Evolutionary conservation across 92 coral and sea anemone genomes (phyloP).

Genomic region (Heliopora coerulea): DNA sequence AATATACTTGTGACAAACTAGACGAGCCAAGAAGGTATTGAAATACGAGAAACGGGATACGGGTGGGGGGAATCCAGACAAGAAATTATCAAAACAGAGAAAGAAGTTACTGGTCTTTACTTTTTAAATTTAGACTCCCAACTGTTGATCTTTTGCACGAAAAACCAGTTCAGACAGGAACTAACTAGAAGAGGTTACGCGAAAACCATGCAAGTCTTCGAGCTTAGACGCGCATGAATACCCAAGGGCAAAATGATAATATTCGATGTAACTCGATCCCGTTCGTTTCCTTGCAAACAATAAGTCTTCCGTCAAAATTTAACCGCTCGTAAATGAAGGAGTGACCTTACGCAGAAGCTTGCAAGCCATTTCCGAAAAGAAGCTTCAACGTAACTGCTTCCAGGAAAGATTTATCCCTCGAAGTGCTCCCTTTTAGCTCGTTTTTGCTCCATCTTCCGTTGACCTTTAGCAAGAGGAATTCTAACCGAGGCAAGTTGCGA

Average conservation of each 20-base stretch:
- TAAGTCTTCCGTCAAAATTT: slow-evolving; percentile 19
- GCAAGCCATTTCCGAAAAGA: slow-evolving; percentile 1
- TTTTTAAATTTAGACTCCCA: no score
- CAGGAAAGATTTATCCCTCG: neutral
- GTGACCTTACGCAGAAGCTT: neutral
- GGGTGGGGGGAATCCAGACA: no score
- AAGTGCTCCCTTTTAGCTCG: neutral
- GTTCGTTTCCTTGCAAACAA: neutral
- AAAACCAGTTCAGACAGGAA: no score
- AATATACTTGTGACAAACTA: no score
- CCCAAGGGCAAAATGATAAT: no score
- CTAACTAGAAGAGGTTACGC: no score
- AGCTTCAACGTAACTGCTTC: neutral
- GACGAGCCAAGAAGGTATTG: no score
- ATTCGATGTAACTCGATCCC: slow-evolving; percentile 19
- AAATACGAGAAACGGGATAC: no score
- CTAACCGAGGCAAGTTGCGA: neutral
- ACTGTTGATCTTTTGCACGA: no score
- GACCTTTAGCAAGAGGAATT: neutral
- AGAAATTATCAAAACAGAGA: no score
- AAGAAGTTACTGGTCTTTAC: no score
- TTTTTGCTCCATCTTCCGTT: neutral
- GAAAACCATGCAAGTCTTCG: neutral
- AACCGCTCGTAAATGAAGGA: neutral
- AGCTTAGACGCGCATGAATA: no score